Evolutionary conservation across 2,888 invertebrate genomes (phyloP), one percentile per base, ranked within the genome.

Genomic region (Cosmopolites sordidus): DNA sequence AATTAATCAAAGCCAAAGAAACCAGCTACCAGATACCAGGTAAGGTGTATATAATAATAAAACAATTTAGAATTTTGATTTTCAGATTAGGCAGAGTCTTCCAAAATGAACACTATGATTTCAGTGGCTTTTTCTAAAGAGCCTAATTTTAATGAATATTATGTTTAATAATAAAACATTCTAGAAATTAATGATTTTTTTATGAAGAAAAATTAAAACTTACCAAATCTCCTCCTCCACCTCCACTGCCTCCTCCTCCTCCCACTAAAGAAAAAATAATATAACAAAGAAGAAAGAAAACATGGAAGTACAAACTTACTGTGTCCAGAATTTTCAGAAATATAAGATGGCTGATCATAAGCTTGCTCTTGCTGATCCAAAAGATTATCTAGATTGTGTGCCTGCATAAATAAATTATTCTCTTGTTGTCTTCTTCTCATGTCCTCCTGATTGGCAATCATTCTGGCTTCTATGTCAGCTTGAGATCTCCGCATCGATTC

Each of bases 371-470:
- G 84, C 62, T 86, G 84, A 64, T 87, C 86, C 54, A 88, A 72
- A 75, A 87, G 76, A 54, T 70, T 75, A 61, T 74, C 74, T 56
- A 77, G 63, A 60, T 76, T 75, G 61, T 76, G 75, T 3, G 74
- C 88, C 81, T 92, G 91, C 80, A 90, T 88, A 64, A 92, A 91
- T 56, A 92, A 76, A 62, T 83, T 89, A 74, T 92, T 92, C 75
- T 92, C 91, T 73, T 92, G 89, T 70, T 91, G 91, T 14, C 92
- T 79, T 61, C 91, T 82, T 46, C 89, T 83, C 70, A 92, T 78
- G 72, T 92, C 91, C 71, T 92, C 91, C 70, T 92, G 90, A 74
- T 89, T 89, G 46, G 83, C 80, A 54, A 84, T 79, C 81, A 91
- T 89, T 59, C 89, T 81, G 64, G 81, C 75, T 60, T 86, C 80